These are phyloP conservation scores for Reticulitermes speratus DNA, from an alignment of 1,140 invertebrate genomes.

Conservation along the genomic window DNA sequence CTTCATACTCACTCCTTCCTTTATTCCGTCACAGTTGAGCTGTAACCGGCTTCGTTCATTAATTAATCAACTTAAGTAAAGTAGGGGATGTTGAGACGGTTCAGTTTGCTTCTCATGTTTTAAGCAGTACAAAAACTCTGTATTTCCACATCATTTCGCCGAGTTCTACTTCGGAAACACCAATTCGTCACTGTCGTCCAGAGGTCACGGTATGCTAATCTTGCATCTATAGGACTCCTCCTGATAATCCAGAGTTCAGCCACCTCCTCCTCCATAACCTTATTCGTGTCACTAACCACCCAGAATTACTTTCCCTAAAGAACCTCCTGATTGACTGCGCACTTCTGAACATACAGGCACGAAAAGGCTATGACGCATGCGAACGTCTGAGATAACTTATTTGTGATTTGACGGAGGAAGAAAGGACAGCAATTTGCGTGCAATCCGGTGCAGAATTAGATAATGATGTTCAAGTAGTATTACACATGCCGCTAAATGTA, in stretches of 20 bases:
- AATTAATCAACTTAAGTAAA: conserved; percentile 17
- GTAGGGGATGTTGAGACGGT: not conserved
- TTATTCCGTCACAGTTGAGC: conserved; percentile 13
- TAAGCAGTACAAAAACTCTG: conserved; percentile 18
- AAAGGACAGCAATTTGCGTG: too few species aligned
- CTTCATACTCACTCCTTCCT: not conserved
- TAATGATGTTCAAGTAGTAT: not conserved
- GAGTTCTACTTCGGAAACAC: not conserved
- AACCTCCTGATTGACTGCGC: not conserved
- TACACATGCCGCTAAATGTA: not conserved
- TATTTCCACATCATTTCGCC: conserved; percentile 11
- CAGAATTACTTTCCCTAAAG: not conserved
- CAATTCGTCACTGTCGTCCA: conserved; percentile 12
- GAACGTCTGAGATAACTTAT: not conserved
- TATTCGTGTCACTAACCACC: not conserved
- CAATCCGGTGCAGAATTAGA: not conserved
- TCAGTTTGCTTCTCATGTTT: not conserved
- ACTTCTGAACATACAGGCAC: not conserved
- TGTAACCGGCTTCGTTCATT: not conserved
- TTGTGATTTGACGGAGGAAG: not conserved
- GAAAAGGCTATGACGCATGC: not conserved
- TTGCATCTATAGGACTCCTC: not conserved
- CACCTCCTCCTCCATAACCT: not conserved
- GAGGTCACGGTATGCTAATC: conserved; percentile 1
- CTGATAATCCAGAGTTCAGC: not conserved